Base-by-base conservation (phyloP, 2,797 vertebrate genomes). In the Eremophila alpestris region DNA sequence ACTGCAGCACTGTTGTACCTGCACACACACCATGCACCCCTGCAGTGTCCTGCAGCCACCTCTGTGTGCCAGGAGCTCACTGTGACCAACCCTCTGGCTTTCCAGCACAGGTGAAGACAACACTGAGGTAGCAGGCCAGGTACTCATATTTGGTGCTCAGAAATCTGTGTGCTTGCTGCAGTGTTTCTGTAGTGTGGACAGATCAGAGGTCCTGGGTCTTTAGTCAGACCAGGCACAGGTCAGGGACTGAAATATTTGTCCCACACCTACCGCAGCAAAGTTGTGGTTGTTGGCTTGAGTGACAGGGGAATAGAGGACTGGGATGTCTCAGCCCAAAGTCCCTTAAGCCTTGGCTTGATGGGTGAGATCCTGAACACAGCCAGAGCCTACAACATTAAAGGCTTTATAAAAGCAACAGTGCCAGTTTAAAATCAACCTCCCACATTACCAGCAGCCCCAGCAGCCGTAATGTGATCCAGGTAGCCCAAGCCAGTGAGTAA, bases 361-460 rank as follows among this genome's bases (percentile, higher is more conserved):
- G 94, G 83, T 34, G 76, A 95, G 64, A 46, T 93, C 74, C 51
- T 80, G 88, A 65, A 45, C 38, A 23, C 12, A 93, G 77, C 34
- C 73, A 63, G 63, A 89, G 56, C 40, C 76, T 64, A 13, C 0
- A 21, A 94, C 92, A 87, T 96, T 89, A 93, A 94, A 89, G 91
- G 94, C 90, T 96, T 96, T 96, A 89, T 90, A 85, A 93, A 95
- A 96, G 92, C 87, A 96, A 89, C 93, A 90, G 63, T 77, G 83
- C 83, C 58, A 58, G 74, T 83, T 93, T 94, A 91, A 95, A 87
- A 78, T 30, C 90, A 90, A 55, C 78, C 79, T 89, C 90, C 87
- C 55, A 54, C 51, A 8, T 58, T 58, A 93, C 38, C 75, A 51
- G 67, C 78, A 94, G 78, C 90, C 78, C 75, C 59, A 56, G 94